A percentile compares a stretch with the other conserved stretches of the same genome.
Evolutionary conservation across 1,140 invertebrate species (phyloP).

Genomic region (Sitodiplosis mosellana): DNA sequence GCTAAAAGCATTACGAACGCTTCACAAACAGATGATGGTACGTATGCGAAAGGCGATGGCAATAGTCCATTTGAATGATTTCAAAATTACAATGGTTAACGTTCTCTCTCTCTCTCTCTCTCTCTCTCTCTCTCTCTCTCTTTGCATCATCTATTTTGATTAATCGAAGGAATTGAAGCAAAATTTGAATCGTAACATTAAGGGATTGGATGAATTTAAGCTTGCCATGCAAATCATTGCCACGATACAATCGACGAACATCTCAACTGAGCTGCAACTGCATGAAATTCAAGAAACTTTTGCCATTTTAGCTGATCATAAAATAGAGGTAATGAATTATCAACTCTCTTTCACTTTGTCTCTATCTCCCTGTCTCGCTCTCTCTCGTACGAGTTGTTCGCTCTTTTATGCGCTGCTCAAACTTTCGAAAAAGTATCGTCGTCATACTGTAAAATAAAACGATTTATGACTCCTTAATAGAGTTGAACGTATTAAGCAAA

Average conservation of each 20-base stretch:
- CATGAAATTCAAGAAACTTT: conserved; percentile 43
- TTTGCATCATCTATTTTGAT: conserved; percentile 3
- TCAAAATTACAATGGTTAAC: conserved; percentile 16
- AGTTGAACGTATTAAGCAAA: no score
- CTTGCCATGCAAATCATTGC: conserved; percentile 63
- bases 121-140: background rate
- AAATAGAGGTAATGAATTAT: conserved; percentile 27
- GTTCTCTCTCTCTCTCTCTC: background rate
- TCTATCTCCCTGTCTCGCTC: background rate
- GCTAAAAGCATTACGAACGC: conserved; percentile 36
- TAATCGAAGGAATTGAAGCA: conserved; percentile 28
- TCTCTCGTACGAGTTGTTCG: background rate
- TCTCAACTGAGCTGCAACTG: conserved; percentile 57
- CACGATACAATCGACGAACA: conserved; percentile 47
- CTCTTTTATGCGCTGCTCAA: background rate
- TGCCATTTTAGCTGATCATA: conserved; percentile 33
- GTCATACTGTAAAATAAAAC: background rate
- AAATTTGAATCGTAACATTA: conserved; percentile 49
- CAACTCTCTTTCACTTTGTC: no score
- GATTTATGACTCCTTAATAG: background rate
- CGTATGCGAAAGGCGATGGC: no score
- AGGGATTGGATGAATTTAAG: conserved; percentile 63
- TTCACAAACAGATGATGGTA: conserved; percentile 38
- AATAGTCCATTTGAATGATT: no score
- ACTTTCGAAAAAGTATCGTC: no score